Evolutionary conservation across 2,797 vertebrate species (phyloP), one percentile per base, ranked within the genome.

Genomic region (Gymnopithys bicolor): DNA sequence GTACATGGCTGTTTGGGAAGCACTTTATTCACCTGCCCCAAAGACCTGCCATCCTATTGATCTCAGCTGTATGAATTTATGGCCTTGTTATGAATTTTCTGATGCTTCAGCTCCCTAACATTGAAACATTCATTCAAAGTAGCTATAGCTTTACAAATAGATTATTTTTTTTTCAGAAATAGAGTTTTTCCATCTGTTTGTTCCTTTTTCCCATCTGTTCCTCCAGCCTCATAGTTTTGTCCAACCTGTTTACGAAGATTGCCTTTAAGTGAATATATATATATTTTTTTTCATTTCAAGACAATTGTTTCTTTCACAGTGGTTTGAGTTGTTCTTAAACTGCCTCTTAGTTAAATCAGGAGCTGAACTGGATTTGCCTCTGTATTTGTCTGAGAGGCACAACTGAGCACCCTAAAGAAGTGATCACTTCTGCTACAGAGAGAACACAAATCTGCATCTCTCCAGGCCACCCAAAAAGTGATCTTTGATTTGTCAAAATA

Each of bases 131-230:
- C 95, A 94, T 96, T 97, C 92, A 87, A 87, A 97, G 91, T 87
- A 96, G 80, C 68, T 98, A 96, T 92, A 96, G 95, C 81, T 97
- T 97, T 97, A 97, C 97, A 97, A 96, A 97, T 97, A 97, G 96
- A 95, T 92, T 81, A 79, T 78, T 84, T 93, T 84, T 70, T 94
- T 90, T 92, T 90, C 90, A 90, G 93, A 97, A 97, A 96, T 96
- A 90, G 96, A 96, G 84, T 97, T 98, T 98, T 98, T 97, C 97
- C 97, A 98, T 98, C 98, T 98, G 97, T 96, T 97, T 95, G 94
- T 96, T 95, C 97, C 96, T 97, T 97, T 98, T 98, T 95, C 97
- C 96, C 98, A 98, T 98, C 98, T 98, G 97, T 97, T 98, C 94
- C 93, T 97, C 84, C 71, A 73, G 96, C 96, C 97, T 97, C 75